Percentiles rank a stretch among this genome's conserved stretches.
Conservation (phyloP, 2,888 invertebrate species). For the Autographa pulchrina region DNA sequence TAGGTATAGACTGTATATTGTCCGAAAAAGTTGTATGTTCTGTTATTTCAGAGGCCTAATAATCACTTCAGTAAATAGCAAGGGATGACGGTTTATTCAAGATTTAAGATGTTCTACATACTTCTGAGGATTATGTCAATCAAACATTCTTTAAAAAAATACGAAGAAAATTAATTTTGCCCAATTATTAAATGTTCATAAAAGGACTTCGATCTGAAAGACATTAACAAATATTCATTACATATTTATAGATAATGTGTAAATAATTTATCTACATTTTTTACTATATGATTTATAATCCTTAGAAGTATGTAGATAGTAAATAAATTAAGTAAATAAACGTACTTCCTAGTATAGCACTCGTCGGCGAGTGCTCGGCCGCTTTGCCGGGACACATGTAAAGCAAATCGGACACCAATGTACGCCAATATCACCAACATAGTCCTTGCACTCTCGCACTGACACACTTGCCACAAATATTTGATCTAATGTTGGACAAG, state of each 20-base stretch:
- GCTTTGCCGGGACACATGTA: slow-evolving; percentile 86
- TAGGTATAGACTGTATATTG: too few species aligned
- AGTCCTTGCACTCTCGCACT: slow-evolving; percentile 65
- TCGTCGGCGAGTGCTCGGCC: slow-evolving; percentile 84
- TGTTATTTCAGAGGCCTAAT: too few species aligned
- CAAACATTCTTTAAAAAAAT: neutral
- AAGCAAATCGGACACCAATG: slow-evolving; percentile 83
- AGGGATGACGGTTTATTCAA: neutral
- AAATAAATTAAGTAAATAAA: slow-evolving; percentile 46
- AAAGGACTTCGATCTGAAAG: too few species aligned
- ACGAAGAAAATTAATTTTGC: neutral
- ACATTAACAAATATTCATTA: too few species aligned
- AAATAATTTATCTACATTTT: neutral
- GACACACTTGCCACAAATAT: slow-evolving; percentile 34
- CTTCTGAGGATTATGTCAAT: neutral
- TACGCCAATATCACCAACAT: slow-evolving; percentile 87
- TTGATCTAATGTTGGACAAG: slow-evolving; percentile 26
- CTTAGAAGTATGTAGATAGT: slow-evolving; percentile 2
- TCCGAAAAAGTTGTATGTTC: too few species aligned
- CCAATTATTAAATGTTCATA: neutral
- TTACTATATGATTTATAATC: neutral
- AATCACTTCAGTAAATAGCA: neutral
- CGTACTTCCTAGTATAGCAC: slow-evolving; percentile 87
- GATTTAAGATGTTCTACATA: neutral
- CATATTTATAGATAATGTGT: too few species aligned